These are phyloP conservation scores for Drosophila santomea DNA, from an alignment of 1,140 invertebrate genomes.

Conservation along the genomic window DNA sequence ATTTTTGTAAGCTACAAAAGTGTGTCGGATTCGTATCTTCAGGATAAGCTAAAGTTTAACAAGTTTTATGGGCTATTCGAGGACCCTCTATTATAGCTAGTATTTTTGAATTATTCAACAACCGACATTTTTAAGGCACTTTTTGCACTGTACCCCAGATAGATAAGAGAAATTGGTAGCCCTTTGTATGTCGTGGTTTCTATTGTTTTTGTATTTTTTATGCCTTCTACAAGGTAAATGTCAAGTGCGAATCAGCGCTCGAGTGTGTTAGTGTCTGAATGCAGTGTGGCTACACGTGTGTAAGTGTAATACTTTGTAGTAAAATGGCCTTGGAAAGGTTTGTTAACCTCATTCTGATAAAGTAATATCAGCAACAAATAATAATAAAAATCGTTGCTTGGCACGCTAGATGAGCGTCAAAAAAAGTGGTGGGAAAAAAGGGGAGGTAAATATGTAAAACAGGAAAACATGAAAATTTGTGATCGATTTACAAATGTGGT, in stretches of 20 bases:
- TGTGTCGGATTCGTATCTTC: too few relatives aligned
- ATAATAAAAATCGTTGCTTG: constrained; percentile 65
- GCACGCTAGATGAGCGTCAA: constrained; percentile 48
- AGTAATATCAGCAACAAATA: constrained; percentile 46
- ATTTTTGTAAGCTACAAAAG: too few relatives aligned
- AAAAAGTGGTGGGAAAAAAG: not conserved
- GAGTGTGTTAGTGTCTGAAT: constrained; percentile 36
- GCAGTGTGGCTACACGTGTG: constrained; percentile 17
- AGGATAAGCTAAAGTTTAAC: too few relatives aligned
- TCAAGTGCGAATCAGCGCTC: constrained; percentile 72
- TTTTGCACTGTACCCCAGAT: constrained; percentile 26
- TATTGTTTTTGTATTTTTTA: constrained; percentile 47
- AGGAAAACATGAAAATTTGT: constrained; percentile 37
- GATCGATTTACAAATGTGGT: constrained; percentile 1
- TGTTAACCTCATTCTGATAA: constrained; percentile 82
- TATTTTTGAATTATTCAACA: too few relatives aligned
- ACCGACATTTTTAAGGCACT: not conserved
- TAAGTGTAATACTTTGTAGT: constrained; percentile 49
- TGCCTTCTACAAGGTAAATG: constrained; percentile 79
- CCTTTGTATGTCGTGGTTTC: constrained; percentile 20
- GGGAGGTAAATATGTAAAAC: constrained; percentile 39
- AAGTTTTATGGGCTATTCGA: too few relatives aligned
- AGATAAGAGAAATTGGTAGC: constrained; percentile 28
- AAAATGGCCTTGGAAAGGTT: constrained; percentile 80
- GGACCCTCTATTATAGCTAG: too few relatives aligned